Conservation (phyloP, 2,888 invertebrate genomes). For the Thymelicus sylvestris region DNA sequence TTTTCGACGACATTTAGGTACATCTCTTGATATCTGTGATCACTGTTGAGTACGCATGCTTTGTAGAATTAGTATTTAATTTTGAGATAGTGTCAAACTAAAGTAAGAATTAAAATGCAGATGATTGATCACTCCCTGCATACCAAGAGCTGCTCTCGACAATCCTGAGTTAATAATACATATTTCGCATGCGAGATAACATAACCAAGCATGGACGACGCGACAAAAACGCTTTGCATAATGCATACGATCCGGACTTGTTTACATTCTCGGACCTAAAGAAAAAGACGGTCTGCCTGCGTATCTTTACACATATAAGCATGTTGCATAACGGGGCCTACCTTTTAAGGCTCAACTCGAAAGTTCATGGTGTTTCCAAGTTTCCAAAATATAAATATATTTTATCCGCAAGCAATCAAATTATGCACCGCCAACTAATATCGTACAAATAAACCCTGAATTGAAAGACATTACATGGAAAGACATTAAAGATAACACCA, state of each 20-base stretch:
- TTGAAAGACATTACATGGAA: too few relatives aligned
- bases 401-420: too few relatives aligned
- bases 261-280: conserved; percentile 47
- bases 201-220: conserved; percentile 54
- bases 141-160: background rate
- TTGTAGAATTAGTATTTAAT: background rate
- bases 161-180: conserved; percentile 51
- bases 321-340: conserved; percentile 60
- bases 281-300: background rate
- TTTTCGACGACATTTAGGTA: conserved; percentile 39
- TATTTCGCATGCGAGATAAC: conserved; percentile 59
- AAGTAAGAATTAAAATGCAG: background rate
- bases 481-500: too few relatives aligned
- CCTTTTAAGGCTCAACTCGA: conserved; percentile 54
- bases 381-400: background rate
- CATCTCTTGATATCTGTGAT: conserved; percentile 24
- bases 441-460: too few relatives aligned
- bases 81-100: background rate
- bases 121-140: background rate
- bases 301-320: conserved; percentile 43
- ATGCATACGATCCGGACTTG: conserved; percentile 60
- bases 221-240: conserved; percentile 68
- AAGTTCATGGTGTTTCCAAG: conserved; percentile 48
- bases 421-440: too few relatives aligned
- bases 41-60: background rate